Base-by-base conservation (phyloP, 2,797 vertebrate genomes). In the Myotis pilosus region DNA sequence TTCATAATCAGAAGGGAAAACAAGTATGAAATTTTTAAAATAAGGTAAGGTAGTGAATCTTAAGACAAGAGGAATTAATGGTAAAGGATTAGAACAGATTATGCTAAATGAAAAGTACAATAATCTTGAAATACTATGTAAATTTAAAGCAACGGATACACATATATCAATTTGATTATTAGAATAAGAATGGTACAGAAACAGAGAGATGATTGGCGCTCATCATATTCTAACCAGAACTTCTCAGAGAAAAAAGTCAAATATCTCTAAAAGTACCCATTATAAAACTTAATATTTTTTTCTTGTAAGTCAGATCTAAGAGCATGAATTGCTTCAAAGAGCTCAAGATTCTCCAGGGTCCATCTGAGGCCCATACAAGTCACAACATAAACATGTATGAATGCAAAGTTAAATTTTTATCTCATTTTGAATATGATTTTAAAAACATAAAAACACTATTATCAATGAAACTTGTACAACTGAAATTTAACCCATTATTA, bases 361-460 rank as follows among this genome's bases (percentile, higher is more conserved):
- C 64, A 80, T 23, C 38, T 87, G 10, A 93, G 19, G 47, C n/a
- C n/a, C 44, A 76, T 0, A 47, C 9, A 53, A 44, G 47, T 76
- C 30, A 92, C 33, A 82, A 82, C 11, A 79, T 47, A 71, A 84
- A 60, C 12, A 66, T 3, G 2, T 25, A 51, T 28, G 57, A 60
- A 81, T 15, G 83, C n/a, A 55, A 85, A 81, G n/a, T 62, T 92
- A 83, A 82, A 75, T 47, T 86, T 74, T 57, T 78, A 88, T 74
- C 38, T 89, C 57, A 78, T 74, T 89, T 19, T 28, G 3, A 83
- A 33, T 49, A 66, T 66, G 5, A 49, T 66, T 83, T 49, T 36
- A 49, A 83, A 82, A 81, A 81, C 28, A 81, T 81, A 44, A 81
- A 38, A 66, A 49, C 30, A 60, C 11, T 82, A 49, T 7, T 81